Percentiles rank a stretch among this genome's conserved stretches.
phyloP scores from a whole-genome alignment of 2,888 invertebrate species.

The Theretra japonica region DNA sequence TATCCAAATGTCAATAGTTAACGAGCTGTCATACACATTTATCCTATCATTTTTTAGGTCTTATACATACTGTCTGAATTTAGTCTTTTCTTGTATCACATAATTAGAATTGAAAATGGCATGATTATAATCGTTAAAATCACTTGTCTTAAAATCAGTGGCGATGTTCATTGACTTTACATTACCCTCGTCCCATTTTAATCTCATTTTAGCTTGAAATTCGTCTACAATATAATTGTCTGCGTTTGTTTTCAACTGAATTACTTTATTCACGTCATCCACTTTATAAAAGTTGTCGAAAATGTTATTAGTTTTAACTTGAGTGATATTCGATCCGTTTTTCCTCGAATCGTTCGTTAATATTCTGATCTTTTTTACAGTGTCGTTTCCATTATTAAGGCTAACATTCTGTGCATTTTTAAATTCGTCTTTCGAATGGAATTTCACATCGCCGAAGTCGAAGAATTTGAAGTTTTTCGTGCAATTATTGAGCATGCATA shows the following conservation, averaged over 20 bases:
- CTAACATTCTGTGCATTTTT: background rate
- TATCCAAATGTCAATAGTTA: conserved; percentile 9
- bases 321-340: conserved; percentile 28
- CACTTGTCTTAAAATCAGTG: background rate
- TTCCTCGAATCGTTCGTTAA: conserved; percentile 38
- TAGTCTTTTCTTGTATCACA: conserved; percentile 6
- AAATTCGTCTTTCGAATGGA: conserved; percentile 32
- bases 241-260: background rate
- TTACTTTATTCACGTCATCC: background rate
- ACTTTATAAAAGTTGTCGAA: conserved; percentile 12
- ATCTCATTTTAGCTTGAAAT: conserved; percentile 16
- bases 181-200: conserved; percentile 7
- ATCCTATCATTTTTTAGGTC: background rate
- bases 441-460: conserved; percentile 34
- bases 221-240: conserved; percentile 14
- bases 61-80: background rate
- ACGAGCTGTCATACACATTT: background rate
- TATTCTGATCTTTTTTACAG: conserved; percentile 34
- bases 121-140: conserved; percentile 14
- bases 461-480: conserved; percentile 51
- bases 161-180: background rate
- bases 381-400: conserved; percentile 13
- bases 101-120: conserved; percentile 17
- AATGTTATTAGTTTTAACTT: conserved; percentile 15
- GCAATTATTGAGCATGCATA: conserved; percentile 50